Evolutionary conservation across 53 echinoderm and acorn worm species (phyloP), one percentile per base, ranked within the genome.

Genomic region (Paelopatides confundens): DNA sequence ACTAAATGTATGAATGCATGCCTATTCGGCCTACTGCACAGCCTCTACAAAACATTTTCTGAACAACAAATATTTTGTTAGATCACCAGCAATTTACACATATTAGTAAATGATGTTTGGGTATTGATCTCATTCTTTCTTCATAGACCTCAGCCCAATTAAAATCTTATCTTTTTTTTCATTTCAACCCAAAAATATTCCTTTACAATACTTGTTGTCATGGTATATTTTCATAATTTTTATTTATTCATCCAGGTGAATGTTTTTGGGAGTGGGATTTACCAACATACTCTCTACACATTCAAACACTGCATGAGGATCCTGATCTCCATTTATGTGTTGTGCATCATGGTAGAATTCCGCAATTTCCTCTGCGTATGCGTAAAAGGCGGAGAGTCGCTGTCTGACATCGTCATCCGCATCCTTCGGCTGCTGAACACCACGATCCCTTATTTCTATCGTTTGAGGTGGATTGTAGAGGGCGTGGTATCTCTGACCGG

Each of bases 231-330:
- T 8, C 12, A 12, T 43, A 63, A 63, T 8, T 17, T 63, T 43
- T 43, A 1, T 33, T 79, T 86, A 94, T 4, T 96, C 96, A 43
- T 90, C 89, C 54, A 89, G 68, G 27, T 88, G 85, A 29, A 94
- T 82, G 36, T 87, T 89, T 66, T 86, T 88, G n/a, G 99, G 99
- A 10, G 93, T 87, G 10, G 95, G 95, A 36, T 94, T 99, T 0
- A 99, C 99, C 70, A 99, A 87, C 99, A 95, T 95, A 43, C 99
- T 99, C 87, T 99, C 99, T 32, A 95, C 84, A 66, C 91, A 93
- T 70, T 99, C 99, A 85, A 99, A 95, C 81, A 99, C 99, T 0
- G 99, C 95, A 32, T 99, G 99, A 10, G 99, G 99, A 83, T 99
- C 99, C 90, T 99, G 99, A 64, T 99, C 99, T 4, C 92, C 99